Evolutionary conservation across 2,113 vertebrate species (phyloP), one percentile per base, ranked within the genome.

Genomic region (Nothobranchius furzeri): DNA sequence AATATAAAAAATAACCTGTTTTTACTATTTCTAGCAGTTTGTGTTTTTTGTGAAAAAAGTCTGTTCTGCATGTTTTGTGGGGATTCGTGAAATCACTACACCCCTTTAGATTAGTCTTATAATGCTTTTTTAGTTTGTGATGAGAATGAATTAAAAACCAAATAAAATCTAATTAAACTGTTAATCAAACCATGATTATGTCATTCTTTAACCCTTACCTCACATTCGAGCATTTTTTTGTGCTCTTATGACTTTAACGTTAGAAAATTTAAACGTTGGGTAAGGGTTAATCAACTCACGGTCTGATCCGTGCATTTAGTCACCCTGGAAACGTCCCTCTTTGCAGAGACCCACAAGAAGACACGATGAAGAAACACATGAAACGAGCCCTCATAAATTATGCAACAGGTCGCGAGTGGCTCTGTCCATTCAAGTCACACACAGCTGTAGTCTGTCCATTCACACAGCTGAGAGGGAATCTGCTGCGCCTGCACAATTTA

Each of bases 381-480:
- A 87, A 87, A 79, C 81, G 83, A 84, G 82, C 72, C 82, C 79
- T 85, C 81, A 86, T 90, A 86, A 86, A 91, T 90, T 82, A 89
- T 90, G 86, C 85, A 91, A 80, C 78, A 84, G 78, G 85, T 84
- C 85, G 75, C 60, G 2, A 83, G 64, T 75, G 61, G 64, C 63
- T 75, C 68, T 82, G 85, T 89, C 85, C 86, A 89, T 89, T 91
- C 84, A 87, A 84, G 82, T 87, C 87, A 73, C 82, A 84, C 86
- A 73, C 87, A 91, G 88, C 88, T 90, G 88, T 88, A 75, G 88
- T 84, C 75, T 83, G 77, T 85, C 86, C 81, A 85, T 90, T 89
- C 75, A 85, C 69, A 75, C 74, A 73, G 74, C 78, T 42, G 58
- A 64, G 71, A 67, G 20, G 52, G 65, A 62, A 70, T 82, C 80